These are phyloP conservation scores for Tetramorium bicarinatum DNA, from an alignment of 2,888 invertebrate genomes.

Conservation along the genomic window DNA sequence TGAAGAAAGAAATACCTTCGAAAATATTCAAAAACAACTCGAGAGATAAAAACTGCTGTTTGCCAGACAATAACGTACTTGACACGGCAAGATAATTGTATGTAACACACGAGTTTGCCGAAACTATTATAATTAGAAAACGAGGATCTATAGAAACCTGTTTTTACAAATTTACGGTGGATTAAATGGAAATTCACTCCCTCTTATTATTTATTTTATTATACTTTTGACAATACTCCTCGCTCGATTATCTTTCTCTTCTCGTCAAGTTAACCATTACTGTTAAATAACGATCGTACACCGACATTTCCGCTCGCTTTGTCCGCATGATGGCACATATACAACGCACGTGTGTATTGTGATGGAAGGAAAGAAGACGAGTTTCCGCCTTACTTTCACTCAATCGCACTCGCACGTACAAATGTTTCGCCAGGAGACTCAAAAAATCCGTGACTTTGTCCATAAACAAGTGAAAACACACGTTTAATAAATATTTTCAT, in stretches of 20 bases:
- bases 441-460: background rate
- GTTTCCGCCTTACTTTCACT: slow-evolving; percentile 22
- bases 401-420: background rate
- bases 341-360: background rate
- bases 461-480: no score
- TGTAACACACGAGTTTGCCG: background rate
- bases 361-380: background rate
- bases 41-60: background rate
- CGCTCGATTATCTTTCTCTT: background rate
- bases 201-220: background rate
- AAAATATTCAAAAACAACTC: slow-evolving; percentile 4
- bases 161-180: background rate
- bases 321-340: slow-evolving; percentile 35
- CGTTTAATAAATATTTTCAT: background rate
- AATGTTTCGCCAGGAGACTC: background rate
- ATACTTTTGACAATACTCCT: background rate
- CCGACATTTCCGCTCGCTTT: slow-evolving; percentile 77
- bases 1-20: background rate
- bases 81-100: background rate
- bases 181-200: background rate
- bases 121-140: background rate
- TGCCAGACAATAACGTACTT: background rate
- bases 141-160: no score
- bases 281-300: slow-evolving; percentile 8
- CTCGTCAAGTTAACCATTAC: background rate